These are phyloP conservation scores for Drosophila prosaltans DNA, from an alignment of 1,140 invertebrate species.

Conservation along the genomic window DNA sequence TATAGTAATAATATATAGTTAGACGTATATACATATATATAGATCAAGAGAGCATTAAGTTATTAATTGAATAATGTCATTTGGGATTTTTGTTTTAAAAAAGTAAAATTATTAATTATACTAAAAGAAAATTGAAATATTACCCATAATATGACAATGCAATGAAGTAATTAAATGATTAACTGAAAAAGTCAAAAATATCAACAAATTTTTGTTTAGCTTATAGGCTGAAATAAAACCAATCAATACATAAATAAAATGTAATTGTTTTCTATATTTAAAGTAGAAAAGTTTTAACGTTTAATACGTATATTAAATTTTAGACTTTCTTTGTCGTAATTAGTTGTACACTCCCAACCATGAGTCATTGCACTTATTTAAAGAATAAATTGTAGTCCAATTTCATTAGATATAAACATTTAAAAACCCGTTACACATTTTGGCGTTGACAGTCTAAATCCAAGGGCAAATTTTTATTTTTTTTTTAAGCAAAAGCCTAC, in stretches of 20 bases:
- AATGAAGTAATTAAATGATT: too few relatives aligned
- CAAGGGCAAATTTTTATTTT: slow-evolving; percentile 58
- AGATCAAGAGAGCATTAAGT: background rate
- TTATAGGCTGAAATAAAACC: too few relatives aligned
- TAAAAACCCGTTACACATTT: slow-evolving; percentile 50
- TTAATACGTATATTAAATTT: too few relatives aligned
- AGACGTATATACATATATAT: background rate
- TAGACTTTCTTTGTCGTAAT: too few relatives aligned
- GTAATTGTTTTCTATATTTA: too few relatives aligned
- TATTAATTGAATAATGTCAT: background rate
- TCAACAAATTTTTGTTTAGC: too few relatives aligned
- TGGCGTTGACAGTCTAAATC: slow-evolving; percentile 59
- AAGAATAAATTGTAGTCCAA: background rate
- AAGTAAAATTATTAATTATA: too few relatives aligned
- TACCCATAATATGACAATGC: background rate
- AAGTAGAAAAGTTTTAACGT: too few relatives aligned
- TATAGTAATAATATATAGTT: background rate
- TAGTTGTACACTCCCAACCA: too few relatives aligned
- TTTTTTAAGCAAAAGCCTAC: slow-evolving; percentile 43
- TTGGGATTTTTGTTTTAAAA: background rate
- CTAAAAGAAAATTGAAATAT: background rate
- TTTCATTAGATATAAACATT: background rate
- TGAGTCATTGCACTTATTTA: too few relatives aligned
- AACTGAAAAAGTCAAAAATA: too few relatives aligned
- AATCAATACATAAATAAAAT: too few relatives aligned